Evolutionary conservation across 1,140 invertebrate species (phyloP), one percentile per base, ranked within the genome.

Genomic region (Diplogasteroides magnus): DNA sequence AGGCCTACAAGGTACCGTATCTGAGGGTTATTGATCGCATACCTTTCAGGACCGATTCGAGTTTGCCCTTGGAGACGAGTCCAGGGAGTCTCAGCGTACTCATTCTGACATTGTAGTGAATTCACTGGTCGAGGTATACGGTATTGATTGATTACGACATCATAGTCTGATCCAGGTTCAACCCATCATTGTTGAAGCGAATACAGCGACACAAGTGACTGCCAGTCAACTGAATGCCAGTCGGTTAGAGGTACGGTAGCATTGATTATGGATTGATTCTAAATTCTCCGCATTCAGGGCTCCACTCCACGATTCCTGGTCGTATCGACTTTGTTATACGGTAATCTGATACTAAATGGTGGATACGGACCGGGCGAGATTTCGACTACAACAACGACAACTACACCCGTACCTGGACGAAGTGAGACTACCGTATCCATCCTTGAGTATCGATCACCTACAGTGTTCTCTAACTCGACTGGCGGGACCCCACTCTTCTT

Each of bases 401-500:
- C 37, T 19, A 48, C 37, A 48, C 37, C 37, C 6, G 19, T 11
- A 48, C 37, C 37, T 48, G 37, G 37, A 11, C 6, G 6, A 19
- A 19, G 6, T 48, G 6, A 48, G 6, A 6, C 6, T 6, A 48
- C 19, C 37, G 19, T 19, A 11, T 48, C 19, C 6, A 48, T 48
- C 37, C 19, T 48, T 37, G 73, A 77, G 2, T n/a, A n/a, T n/a
- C n/a, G n/a, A n/a, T n/a, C n/a, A n/a, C n/a, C n/a, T n/a, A n/a
- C n/a, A n/a, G n/a, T n/a, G n/a, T 68, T 78, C 37, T 80, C 81
- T 67, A 55, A 77, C n/a, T 68, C 76, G 59, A 73, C 78, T 2
- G 58, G 81, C n/a, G 57, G 71, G 26, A 73, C 78, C n/a, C 64
- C 71, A 14, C 64, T 72, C 19, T 83, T 83, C 58, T 81, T 81